Conservation (phyloP, 2,113 vertebrate genomes). For the Scartelaos histophorus region DNA sequence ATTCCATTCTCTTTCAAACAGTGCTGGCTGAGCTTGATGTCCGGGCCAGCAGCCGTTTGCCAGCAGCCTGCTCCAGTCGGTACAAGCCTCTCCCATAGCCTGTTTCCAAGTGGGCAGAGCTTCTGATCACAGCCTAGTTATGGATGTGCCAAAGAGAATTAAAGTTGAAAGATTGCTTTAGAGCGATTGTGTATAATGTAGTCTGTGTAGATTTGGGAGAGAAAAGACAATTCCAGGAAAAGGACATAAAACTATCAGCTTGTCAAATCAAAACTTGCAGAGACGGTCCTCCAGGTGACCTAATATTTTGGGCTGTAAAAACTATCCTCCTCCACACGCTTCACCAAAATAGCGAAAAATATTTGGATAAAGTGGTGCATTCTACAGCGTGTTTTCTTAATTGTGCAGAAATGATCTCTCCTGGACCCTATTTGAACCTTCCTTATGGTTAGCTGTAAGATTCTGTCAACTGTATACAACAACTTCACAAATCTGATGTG, state of each 20-base stretch:
- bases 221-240: background rate
- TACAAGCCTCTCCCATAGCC: constrained; percentile 30
- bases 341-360: too few species aligned
- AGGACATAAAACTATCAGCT: background rate
- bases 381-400: too few species aligned
- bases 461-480: too few species aligned
- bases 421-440: too few species aligned
- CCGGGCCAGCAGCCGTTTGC: constrained; percentile 33
- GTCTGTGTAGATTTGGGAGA: constrained; percentile 13
- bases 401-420: too few species aligned
- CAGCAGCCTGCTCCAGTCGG: constrained; percentile 42
- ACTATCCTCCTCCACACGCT: too few species aligned
- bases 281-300: too few species aligned
- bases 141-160: constrained; percentile 42
- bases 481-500: too few species aligned
- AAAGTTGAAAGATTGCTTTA: constrained; percentile 35
- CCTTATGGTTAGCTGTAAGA: too few species aligned
- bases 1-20: constrained; percentile 28
- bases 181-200: background rate
- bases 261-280: background rate
- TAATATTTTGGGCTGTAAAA: too few species aligned
- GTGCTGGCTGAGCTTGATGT: constrained; percentile 38
- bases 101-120: constrained; percentile 53
- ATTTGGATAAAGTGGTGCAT: too few species aligned
- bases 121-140: constrained; percentile 39